Conservation (phyloP, 2,113 vertebrate species). For the Lepus europaeus region DNA sequence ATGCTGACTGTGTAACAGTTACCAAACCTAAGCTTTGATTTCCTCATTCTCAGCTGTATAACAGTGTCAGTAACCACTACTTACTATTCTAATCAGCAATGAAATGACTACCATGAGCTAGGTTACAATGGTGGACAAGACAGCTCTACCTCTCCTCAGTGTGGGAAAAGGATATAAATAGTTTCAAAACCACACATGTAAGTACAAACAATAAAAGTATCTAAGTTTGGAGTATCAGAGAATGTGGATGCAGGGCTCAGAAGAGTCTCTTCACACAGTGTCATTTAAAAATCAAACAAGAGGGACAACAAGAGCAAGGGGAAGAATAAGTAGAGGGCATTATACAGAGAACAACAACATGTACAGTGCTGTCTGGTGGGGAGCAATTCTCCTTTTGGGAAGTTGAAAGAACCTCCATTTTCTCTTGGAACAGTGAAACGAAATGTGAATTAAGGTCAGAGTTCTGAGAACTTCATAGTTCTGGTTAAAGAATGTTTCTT, state of each 20-base stretch:
- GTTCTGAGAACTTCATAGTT: not conserved
- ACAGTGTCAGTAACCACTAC: not conserved
- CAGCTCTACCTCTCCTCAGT: not conserved
- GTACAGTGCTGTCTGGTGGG: not conserved
- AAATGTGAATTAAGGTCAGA: not conserved
- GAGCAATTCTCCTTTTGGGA: not conserved
- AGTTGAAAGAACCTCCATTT: not conserved
- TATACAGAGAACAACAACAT: not conserved
- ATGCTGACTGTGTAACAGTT: not conserved
- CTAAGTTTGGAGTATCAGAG: not conserved
- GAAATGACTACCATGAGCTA: not conserved
- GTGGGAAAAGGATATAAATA: not conserved
- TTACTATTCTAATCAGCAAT: not conserved
- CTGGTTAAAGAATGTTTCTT: not conserved
- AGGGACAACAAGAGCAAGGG: not conserved
- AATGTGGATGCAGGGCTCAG: not conserved
- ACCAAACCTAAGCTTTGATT: not conserved
- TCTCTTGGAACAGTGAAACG: not conserved
- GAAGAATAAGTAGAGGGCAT: not conserved
- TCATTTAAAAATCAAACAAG: not conserved
- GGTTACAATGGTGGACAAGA: not conserved
- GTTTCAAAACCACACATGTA: not conserved
- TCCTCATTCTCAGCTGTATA: not conserved
- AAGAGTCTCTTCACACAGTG: not conserved
- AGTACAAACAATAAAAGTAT: not conserved